A percentile compares a stretch with the other conserved stretches of the same genome.
phyloP scores from a whole-genome alignment of 2,888 invertebrate genomes.

The Ophion costatus region DNA sequence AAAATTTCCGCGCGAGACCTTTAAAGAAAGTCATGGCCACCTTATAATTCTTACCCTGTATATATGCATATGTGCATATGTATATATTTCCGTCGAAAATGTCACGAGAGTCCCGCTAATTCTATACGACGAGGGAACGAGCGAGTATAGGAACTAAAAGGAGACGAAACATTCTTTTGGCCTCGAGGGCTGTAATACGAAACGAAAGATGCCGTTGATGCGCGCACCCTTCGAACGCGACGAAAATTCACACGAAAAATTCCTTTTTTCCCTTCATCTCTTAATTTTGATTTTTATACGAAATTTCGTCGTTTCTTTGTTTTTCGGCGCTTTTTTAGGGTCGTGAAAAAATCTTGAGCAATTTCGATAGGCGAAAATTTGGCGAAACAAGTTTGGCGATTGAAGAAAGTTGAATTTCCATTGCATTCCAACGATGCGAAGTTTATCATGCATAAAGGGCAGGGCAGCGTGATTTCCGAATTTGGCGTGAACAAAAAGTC shows the following conservation, averaged over 20 bases:
- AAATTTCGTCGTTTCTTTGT: neutral
- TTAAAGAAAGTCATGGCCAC: neutral
- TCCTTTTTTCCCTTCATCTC: no score
- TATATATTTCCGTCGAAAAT: conserved; percentile 37
- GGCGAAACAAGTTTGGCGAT: neutral
- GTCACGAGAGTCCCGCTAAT: conserved; percentile 49
- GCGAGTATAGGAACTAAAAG: conserved; percentile 12
- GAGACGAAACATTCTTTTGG: conserved; percentile 5
- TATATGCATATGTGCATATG: neutral
- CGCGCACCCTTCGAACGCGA: neutral
- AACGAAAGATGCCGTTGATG: neutral
- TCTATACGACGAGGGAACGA: conserved; percentile 29
- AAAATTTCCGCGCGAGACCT: no score
- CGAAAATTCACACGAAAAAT: neutral
- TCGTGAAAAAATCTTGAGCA: neutral
- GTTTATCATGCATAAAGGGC: neutral
- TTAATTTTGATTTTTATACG: no score
- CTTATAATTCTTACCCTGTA: neutral
- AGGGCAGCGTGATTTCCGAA: neutral
- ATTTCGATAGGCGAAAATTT: neutral
- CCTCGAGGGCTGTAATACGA: neutral
- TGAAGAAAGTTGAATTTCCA: neutral
- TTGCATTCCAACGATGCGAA: neutral
- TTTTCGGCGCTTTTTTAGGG: neutral
- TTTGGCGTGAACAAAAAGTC: neutral